Percentiles rank a stretch among this genome's conserved stretches.
Conservation (phyloP, 2,113 vertebrate species). For the Zapus hudsonius region DNA sequence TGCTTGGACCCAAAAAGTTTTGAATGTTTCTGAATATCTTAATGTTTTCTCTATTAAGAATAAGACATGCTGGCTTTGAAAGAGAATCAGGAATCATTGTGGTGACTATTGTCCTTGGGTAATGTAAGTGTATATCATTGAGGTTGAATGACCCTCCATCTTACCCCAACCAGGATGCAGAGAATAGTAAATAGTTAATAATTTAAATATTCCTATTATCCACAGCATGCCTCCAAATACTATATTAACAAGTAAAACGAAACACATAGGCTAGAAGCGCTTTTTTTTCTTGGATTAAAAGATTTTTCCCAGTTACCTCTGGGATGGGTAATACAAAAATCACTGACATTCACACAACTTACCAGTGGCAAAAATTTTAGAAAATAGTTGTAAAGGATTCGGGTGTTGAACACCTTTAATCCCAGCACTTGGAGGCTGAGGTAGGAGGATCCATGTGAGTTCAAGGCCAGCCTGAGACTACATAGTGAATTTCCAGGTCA, state of each 20-base stretch:
- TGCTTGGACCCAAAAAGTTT: neutral
- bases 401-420: too few species aligned
- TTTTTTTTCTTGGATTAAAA: neutral
- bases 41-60: conserved; percentile 25
- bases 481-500: too few species aligned
- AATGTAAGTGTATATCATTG: neutral
- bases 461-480: too few species aligned
- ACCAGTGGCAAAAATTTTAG: neutral
- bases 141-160: neutral
- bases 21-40: neutral
- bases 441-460: too few species aligned
- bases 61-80: neutral
- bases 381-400: too few species aligned
- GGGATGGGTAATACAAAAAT: neutral
- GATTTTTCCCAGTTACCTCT: neutral
- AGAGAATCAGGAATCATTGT: neutral
- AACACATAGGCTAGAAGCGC: neutral
- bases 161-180: neutral
- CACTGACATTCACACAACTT: neutral
- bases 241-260: neutral
- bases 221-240: neutral
- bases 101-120: neutral
- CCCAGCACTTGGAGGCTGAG: too few species aligned
- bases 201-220: neutral
- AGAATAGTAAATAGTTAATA: neutral